Base-by-base conservation (phyloP, 2,888 invertebrate species). In the Pseudococcus viburni region DNA sequence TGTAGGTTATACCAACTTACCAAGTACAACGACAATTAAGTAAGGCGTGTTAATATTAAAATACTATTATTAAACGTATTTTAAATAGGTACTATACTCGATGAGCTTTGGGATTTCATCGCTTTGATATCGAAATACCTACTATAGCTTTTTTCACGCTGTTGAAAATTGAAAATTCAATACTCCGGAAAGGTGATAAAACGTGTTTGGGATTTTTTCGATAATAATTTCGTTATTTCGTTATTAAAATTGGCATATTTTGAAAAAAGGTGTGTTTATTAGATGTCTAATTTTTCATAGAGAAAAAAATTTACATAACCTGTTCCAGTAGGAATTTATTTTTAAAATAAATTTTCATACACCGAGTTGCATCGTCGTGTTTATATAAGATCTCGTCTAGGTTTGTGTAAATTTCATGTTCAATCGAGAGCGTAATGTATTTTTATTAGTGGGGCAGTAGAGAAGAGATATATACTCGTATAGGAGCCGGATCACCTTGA, bases 401-500 rank as follows among this genome's bases (percentile, higher is more conserved):
- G 80, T 19, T 19, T 83, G 22, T 46, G 46, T 17, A 17, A 39
- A 80, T 83, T 83, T 83, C 19, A 19, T 19, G 9, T 83, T 46
- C 46, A 83, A 46, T 83, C 12, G 33, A 46, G 46, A 46, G 11
- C 80, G 46, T 83, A 12, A 42, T 26, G 22, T 42, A 19, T 42
- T 42, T 83, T 83, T n/a, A 64, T 46, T 83, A 83, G 80, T 83
- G 80, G 80, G 80, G 80, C 80, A 83, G 0, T 83, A 9, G 12
- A 15, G 59, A 59, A 15, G 59, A 9, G 22, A 22, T 77, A 77
- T 17, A 19, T 83, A 83, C 19, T 9, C 12, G 17, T 77, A 73
- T 33, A 33, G 46, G 46, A 83, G n/a, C 80, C 19, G 4, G 80
- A 46, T 83, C 19, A 19, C 80, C 80, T 83, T 83, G 80, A 83